phyloP scores from a whole-genome alignment of 2,888 invertebrate species.

The Leptinotarsa juncta region DNA sequence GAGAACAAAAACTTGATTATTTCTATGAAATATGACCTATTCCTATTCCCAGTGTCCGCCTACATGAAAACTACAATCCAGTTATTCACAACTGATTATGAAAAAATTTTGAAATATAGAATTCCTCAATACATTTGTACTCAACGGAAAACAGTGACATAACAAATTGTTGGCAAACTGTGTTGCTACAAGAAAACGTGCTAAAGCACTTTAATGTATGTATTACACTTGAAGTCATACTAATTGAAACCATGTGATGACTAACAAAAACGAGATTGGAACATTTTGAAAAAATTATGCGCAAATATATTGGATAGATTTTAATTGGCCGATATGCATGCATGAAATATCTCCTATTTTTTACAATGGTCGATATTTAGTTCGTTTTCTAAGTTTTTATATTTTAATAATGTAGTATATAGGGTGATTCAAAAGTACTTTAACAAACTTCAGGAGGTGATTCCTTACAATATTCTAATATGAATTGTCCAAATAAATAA shows the following conservation, averaged over 20 bases:
- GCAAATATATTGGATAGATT: background rate
- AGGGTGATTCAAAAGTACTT: too few relatives aligned
- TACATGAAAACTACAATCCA: background rate
- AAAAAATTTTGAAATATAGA: background rate
- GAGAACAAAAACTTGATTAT: too few relatives aligned
- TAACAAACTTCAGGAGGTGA: too few relatives aligned
- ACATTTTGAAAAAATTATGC: background rate
- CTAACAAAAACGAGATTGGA: slow-evolving; percentile 8
- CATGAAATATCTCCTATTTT: too few relatives aligned
- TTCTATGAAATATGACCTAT: too few relatives aligned
- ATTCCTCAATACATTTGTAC: slow-evolving; percentile 5
- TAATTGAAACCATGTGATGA: slow-evolving; percentile 21
- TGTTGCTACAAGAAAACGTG: slow-evolving; percentile 25
- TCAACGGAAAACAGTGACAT: background rate
- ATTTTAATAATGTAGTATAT: too few relatives aligned
- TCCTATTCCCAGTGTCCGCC: background rate
- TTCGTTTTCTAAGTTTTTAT: too few relatives aligned
- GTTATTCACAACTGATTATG: background rate
- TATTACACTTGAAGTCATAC: slow-evolving; percentile 29
- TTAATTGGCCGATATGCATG: too few relatives aligned
- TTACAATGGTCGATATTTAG: too few relatives aligned
- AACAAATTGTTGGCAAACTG: slow-evolving; percentile 24
- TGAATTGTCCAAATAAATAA: too few relatives aligned
- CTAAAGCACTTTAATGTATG: slow-evolving; percentile 26
- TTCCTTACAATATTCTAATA: too few relatives aligned